Evolutionary conservation across 2,797 vertebrate species (phyloP), one percentile per base, ranked within the genome.

Genomic region (Paguma larvata): DNA sequence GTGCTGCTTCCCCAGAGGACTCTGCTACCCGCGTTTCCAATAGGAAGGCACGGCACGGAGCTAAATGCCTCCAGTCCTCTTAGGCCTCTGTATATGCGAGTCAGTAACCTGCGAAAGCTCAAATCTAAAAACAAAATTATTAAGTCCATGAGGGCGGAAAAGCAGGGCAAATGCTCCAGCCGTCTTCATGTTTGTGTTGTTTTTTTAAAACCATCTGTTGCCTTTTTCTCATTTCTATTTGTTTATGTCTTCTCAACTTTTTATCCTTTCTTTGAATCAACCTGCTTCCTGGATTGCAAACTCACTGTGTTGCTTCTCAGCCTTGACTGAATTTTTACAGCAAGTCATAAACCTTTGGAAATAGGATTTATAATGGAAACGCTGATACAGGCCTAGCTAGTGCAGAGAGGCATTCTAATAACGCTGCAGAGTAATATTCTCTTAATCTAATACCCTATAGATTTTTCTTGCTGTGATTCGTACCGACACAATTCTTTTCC

Each of bases 351-450:
- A 98, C 93, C 88, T 97, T 98, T 11, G 89, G 98, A 98, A 99
- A 98, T 98, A 98, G 98, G 95, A 98, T 98, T 98, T 98, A 96
- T 98, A 98, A 98, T 98, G 96, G 98, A 98, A 98, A 98, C 38
- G 30, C 97, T 97, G 98, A 98, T 96, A 77, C 73, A 97, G 86
- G 94, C 87, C 97, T 96, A 97, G 98, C 97, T 96, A 96, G 94
- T 89, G 65, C 96, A 98, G 94, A 96, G 97, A 97, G 95, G 97
- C 98, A 95, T 97, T 97, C 95, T 98, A 96, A 97, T 97, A 98
- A 98, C 94, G 89, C 94, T 96, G 83, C 94, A 85, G 87, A 96
- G 97, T 98, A 98, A 97, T 98, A 97, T 98, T 98, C 97, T 98
- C 98, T 96, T 98, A 98, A 97, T 90, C 88, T 97, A 98, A 73